Base-by-base conservation (phyloP, 2,888 invertebrate species). In the Diplolepis rosae region DNA sequence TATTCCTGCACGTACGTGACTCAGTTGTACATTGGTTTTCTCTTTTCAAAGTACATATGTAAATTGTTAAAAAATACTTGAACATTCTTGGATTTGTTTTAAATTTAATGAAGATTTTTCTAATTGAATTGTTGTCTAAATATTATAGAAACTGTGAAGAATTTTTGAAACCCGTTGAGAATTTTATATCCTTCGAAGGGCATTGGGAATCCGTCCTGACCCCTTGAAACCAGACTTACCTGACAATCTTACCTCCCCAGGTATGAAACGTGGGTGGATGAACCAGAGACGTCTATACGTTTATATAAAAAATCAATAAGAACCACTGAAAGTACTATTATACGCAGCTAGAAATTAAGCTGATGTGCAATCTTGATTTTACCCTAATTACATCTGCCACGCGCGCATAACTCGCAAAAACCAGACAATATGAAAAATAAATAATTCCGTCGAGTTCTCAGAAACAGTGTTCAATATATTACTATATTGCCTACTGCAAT, bases 381-480 rank as follows among this genome's bases (percentile, higher is more conserved):
- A 61, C 24, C 39, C 61, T n/a, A 61, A 61, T 61, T 61, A 61
- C 24, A 35, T 61, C 27, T 61, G 61, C 39, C 56, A 56, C 56
- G 35, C 61, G 35, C 39, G 61, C n/a, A n/a, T 61, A 39, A 39
- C 39, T 61, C 39, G 6, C 24, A 9, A 13, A 22, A n/a, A 27
- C 61, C 61, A 61, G 61, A 61, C 61, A 39, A 45, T 7, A 61
- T 61, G 61, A 61, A 61, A 61, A 61, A 61, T 61, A 61, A 61
- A 61, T 35, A 22, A 61, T 7, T 61, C 61, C 7, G 39, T 39
- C 24, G 22, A 39, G 61, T 61, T 61, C 39, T 24, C 61, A 24
- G 61, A 61, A 61, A 39, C 24, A 24, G 35, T 24, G 61, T 35
- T 61, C 61, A 61, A 61, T 61, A 61, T 28, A 27, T 28, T 5